A percentile compares a stretch with the other conserved stretches of the same genome.
phyloP scores from a whole-genome alignment of 92 coral and sea anemone genomes.

The Actinostola sp. region DNA sequence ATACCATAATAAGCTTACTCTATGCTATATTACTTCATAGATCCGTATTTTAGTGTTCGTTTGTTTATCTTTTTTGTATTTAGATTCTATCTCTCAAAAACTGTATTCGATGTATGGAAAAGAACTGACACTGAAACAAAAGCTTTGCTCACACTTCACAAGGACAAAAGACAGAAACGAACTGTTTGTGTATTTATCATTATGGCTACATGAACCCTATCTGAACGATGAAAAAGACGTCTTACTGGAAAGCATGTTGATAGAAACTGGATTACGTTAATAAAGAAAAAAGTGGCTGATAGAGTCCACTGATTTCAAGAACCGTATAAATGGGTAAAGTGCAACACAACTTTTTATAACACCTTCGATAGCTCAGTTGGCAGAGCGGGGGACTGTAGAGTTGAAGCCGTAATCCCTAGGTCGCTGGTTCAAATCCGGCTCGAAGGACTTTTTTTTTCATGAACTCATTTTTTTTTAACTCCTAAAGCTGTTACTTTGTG shows the following conservation, averaged over 20 bases:
- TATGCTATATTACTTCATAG: not conserved
- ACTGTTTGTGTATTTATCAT: constrained; percentile 76
- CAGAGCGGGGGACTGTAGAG: constrained; percentile 91
- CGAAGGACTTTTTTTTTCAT: constrained; percentile 41
- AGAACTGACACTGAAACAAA: constrained; percentile 85
- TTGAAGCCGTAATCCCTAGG: constrained; percentile 51
- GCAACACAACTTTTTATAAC: no score
- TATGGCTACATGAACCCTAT: constrained; percentile 95
- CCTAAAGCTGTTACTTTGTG: not conserved
- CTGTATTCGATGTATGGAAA: constrained; percentile 60
- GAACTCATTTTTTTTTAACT: not conserved
- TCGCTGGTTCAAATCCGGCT: constrained; percentile 83
- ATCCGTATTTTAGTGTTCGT: not conserved
- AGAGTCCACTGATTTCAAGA: not conserved
- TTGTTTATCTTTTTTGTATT: not conserved
- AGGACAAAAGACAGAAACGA: constrained; percentile 71
- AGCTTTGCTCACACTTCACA: constrained; percentile 67
- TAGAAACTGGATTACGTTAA: constrained; percentile 72
- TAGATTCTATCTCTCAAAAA: constrained; percentile 76
- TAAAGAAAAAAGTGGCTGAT: not conserved
- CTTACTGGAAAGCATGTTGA: constrained; percentile 82
- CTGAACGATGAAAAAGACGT: constrained; percentile 62
- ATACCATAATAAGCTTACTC: not conserved
- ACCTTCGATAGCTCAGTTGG: constrained; percentile 94
- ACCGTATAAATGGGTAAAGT: not conserved